Conservation (phyloP, 2,113 vertebrate genomes). For the Rissa tridactyla region DNA sequence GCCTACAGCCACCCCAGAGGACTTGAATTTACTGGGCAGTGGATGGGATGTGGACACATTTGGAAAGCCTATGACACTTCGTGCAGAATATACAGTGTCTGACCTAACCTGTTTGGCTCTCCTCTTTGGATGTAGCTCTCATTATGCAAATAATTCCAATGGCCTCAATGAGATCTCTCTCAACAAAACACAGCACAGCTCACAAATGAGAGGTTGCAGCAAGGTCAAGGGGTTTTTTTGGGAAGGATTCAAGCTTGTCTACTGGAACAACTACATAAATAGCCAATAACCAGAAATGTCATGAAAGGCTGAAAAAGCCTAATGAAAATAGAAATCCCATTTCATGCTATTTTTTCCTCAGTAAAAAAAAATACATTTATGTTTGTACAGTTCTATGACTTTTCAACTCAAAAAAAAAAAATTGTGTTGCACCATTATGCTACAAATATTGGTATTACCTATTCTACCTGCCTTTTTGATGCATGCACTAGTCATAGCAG, state of each 20-base stretch:
- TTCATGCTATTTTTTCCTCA: background rate
- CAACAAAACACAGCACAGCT: background rate
- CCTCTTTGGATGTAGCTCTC: background rate
- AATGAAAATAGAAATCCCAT: background rate
- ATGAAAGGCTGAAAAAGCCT: background rate
- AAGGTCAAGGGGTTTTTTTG: background rate
- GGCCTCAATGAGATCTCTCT: background rate
- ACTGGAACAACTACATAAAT: background rate
- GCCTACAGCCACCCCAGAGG: background rate
- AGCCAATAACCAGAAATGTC: background rate
- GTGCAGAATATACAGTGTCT: background rate
- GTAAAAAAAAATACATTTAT: background rate
- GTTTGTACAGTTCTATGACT: background rate
- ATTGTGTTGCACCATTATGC: accelerated
- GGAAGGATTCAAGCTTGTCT: background rate
- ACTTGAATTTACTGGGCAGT: background rate
- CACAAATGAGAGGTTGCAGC: background rate
- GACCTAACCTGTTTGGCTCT: background rate
- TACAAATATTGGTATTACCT: background rate
- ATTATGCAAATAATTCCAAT: background rate
- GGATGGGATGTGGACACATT: background rate
- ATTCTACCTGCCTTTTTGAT: background rate
- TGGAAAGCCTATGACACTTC: background rate
- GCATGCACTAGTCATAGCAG: background rate
- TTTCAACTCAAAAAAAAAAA: background rate